Conservation (phyloP, 2,113 vertebrate genomes). For the Rana temporaria region DNA sequence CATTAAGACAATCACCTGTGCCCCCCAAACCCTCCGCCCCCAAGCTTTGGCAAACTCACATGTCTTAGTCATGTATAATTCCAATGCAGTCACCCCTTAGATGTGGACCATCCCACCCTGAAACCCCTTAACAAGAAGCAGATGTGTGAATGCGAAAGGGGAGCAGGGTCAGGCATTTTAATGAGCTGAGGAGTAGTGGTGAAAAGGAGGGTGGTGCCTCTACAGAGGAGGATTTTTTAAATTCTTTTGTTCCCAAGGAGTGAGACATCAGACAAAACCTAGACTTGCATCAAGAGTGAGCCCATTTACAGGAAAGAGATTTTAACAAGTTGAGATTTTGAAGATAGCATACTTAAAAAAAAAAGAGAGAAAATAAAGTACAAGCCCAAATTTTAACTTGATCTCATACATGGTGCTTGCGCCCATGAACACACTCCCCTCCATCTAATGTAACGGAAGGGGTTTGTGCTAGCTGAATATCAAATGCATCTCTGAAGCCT, state of each 20-base stretch:
- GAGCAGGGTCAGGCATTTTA: slow-evolving; percentile 58
- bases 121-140: slow-evolving; percentile 76
- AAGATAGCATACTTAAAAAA: too few relatives aligned
- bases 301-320: slow-evolving; percentile 26
- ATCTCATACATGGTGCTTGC: too few relatives aligned
- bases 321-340: background rate
- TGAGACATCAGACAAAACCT: slow-evolving; percentile 22
- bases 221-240: slow-evolving; percentile 43
- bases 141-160: slow-evolving; percentile 74
- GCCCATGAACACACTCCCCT: too few relatives aligned
- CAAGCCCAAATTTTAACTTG: background rate
- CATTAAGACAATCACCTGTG: slow-evolving; percentile 27
- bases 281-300: slow-evolving; percentile 19
- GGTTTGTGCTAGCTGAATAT: too few relatives aligned
- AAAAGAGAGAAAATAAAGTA: too few relatives aligned
- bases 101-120: slow-evolving; percentile 65
- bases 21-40: too few relatives aligned
- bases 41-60: slow-evolving; percentile 2
- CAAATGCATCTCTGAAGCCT: too few relatives aligned
- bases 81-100: slow-evolving; percentile 70
- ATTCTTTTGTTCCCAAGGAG: slow-evolving; percentile 53
- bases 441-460: too few relatives aligned
- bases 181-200: slow-evolving; percentile 60
- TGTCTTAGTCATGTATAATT: slow-evolving; percentile 71
- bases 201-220: slow-evolving; percentile 10